phyloP scores from a whole-genome alignment of 2,888 invertebrate genomes.

The Eulithis prunata region DNA sequence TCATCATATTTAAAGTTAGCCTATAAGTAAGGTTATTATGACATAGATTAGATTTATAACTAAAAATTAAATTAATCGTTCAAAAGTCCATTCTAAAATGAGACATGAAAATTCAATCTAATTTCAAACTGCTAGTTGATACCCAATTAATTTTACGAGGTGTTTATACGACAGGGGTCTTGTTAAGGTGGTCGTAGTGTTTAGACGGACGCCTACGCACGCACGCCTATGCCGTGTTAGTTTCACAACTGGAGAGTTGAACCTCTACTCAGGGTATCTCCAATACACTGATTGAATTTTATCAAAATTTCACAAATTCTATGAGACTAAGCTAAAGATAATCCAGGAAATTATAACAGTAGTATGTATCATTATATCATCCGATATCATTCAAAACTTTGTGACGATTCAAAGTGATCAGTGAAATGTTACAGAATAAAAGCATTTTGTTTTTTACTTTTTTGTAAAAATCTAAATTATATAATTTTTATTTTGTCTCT shows the following conservation, averaged over 20 bases:
- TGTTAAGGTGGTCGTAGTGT: conserved; percentile 31
- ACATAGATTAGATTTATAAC: conserved; percentile 6
- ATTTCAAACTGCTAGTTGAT: conserved; percentile 14
- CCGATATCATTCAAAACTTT: too few species aligned
- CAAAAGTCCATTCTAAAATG: conserved; percentile 24
- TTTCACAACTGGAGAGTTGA: conserved; percentile 47
- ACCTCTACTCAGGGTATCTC: conserved; percentile 40
- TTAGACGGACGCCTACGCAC: conserved; percentile 49
- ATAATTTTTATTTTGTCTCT: too few species aligned
- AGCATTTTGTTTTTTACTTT: too few species aligned
- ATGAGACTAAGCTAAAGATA: too few species aligned
- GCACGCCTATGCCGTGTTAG: conserved; percentile 46
- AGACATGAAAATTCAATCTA: conserved; percentile 26
- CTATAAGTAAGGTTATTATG: background rate
- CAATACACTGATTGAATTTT: too few species aligned
- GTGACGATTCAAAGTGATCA: too few species aligned
- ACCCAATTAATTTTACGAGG: conserved; percentile 34
- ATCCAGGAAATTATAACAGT: too few species aligned
- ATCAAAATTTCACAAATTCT: too few species aligned
- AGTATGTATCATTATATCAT: too few species aligned
- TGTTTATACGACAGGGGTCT: conserved; percentile 35
- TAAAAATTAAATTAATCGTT: conserved; percentile 24
- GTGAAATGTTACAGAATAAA: too few species aligned
- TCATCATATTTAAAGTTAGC: too few species aligned
- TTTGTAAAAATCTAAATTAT: too few species aligned